phyloP scores from a whole-genome alignment of 1,140 invertebrate species.

The Gonioctena quinquepunctata region DNA sequence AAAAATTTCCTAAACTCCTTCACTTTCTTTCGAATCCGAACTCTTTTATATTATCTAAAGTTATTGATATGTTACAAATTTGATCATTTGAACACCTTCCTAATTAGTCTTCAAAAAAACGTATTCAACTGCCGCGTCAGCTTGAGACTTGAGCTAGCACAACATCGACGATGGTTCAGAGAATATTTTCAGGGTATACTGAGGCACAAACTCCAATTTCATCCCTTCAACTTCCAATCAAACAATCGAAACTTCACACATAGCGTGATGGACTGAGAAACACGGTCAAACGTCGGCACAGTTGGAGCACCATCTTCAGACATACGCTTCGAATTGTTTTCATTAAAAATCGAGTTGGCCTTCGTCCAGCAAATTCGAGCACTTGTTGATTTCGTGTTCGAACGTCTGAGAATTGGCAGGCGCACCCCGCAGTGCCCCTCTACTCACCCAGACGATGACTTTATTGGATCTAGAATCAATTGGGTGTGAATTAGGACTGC shows the following conservation, averaged over 20 bases:
- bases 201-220: too few species aligned
- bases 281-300: background rate
- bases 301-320: background rate
- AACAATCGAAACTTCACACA: background rate
- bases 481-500: background rate
- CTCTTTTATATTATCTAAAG: too few species aligned
- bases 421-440: background rate
- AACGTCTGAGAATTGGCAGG: background rate
- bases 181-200: too few species aligned
- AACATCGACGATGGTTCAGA: too few species aligned
- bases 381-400: slow-evolving; percentile 3
- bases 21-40: too few species aligned
- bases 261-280: too few species aligned
- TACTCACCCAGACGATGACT: background rate
- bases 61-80: too few species aligned
- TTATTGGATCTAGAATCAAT: background rate
- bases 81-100: too few species aligned
- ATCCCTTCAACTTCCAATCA: background rate
- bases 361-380: background rate
- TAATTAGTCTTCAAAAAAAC: too few species aligned
- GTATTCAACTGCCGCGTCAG: too few species aligned
- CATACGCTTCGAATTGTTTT: background rate
- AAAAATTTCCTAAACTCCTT: too few species aligned
- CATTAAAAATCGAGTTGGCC: background rate
- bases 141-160: too few species aligned